Base-by-base conservation (phyloP, 2,113 vertebrate genomes). In the Athene noctua region DNA sequence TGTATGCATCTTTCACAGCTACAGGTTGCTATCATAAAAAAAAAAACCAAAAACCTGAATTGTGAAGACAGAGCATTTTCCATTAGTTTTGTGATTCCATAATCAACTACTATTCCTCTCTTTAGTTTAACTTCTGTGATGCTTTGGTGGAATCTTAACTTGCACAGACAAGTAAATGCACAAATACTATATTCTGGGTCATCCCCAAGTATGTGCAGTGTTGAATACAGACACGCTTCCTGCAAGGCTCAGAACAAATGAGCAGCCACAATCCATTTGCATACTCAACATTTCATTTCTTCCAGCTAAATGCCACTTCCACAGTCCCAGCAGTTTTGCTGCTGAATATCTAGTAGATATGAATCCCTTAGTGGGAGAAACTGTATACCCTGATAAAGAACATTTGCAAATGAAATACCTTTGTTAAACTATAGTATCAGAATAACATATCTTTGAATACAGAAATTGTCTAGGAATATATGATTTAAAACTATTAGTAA, bases 381-480 rank as follows among this genome's bases (percentile, higher is more conserved):
- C 23, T 88, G 80, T 94, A 42, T 91, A 94, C 75, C 77, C 90
- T 84, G 86, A 47, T 92, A 94, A 90, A 93, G 83, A 96, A 95
- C 79, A 90, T 70, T 92, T 95, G 72, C 47, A 97, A 95, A 96
- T 88, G 44, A 86, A 90, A 92, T 80, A 90, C 51, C 73, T 96
- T 58, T 86, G 52, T 93, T 86, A 95, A 92, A 94, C 80, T 88
- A 83, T 47, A 47, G 8, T 47, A 83, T 78, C 52, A 94, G 84
- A 90, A 71, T 87, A 89, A 75, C 34, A 52, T 49, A 59, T 54
- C 46, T 91, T 86, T 80, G 71, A 88, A 67, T 84, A 66, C 6
- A 92, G 94, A 93, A 92, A 66, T 71, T 92, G 46, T 52, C 55
- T 55, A 86, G 57, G 57, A 95, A 92, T 63, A 63, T 47, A 40